Percentiles rank a stretch among this genome's conserved stretches.
Evolutionary conservation across 30 jellyfish, hydroid and myxozoan genomes (phyloP).

Genomic region (Haliclystus octoradiatus): DNA sequence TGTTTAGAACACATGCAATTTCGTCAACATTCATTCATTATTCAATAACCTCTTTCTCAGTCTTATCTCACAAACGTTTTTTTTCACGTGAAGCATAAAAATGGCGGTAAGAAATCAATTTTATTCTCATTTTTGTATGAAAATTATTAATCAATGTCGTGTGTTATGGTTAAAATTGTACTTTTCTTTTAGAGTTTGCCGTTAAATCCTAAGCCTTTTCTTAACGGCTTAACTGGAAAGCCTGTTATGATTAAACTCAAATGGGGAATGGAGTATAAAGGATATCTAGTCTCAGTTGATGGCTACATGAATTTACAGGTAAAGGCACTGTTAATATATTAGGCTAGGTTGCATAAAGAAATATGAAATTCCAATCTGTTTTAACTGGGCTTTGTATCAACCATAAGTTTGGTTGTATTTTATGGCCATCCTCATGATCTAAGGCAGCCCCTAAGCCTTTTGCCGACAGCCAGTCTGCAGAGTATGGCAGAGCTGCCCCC

Average conservation of each 20-base stretch:
- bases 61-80: too few species aligned
- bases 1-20: too few species aligned
- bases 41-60: too few species aligned
- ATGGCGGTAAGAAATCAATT: neutral
- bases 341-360: neutral
- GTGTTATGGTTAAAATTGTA: too few species aligned
- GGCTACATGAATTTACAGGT: slow-evolving; percentile 99
- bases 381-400: neutral
- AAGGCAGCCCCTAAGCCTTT: too few species aligned
- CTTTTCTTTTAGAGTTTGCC: slow-evolving; percentile 73
- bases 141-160: too few species aligned
- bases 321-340: neutral
- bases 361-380: neutral
- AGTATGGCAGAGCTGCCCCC: too few species aligned
- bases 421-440: too few species aligned
- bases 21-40: too few species aligned
- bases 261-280: slow-evolving; percentile 99
- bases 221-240: slow-evolving; percentile 94
- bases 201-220: slow-evolving; percentile 96
- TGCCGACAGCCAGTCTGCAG: too few species aligned
- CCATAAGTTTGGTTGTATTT: neutral
- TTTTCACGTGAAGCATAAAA: neutral
- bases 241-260: slow-evolving; percentile 94
- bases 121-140: neutral
- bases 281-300: slow-evolving; percentile 96